Evolutionary conservation across 2,113 vertebrate genomes (phyloP).

Genomic region (Indicator maculatus): DNA sequence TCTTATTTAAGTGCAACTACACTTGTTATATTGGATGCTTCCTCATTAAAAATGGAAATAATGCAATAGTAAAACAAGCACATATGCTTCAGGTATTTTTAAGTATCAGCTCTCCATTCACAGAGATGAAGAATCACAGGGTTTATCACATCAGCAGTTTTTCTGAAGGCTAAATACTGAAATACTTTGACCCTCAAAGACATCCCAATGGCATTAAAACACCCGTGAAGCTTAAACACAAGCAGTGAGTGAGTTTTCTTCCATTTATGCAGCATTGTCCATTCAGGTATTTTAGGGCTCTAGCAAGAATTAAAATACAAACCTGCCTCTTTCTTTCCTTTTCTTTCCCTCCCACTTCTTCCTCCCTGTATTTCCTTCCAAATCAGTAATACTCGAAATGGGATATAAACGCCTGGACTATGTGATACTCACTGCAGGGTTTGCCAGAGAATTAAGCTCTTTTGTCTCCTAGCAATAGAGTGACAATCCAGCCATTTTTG

Average conservation of each 20-base stretch:
- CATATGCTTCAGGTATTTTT: background rate
- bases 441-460: background rate
- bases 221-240: background rate
- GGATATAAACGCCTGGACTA: fast-evolving
- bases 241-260: background rate
- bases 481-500: background rate
- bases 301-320: background rate
- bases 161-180: background rate
- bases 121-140: background rate
- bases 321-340: background rate
- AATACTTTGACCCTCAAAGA: background rate
- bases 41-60: background rate
- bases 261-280: background rate
- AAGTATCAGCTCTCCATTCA: background rate
- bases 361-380: background rate
- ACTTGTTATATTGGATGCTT: background rate
- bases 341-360: background rate
- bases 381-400: background rate
- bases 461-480: background rate
- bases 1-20: background rate
- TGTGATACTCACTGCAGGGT: background rate
- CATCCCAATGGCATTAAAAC: background rate
- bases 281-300: background rate
- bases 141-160: background rate
- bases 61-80: background rate